Evolutionary conservation across 2,797 vertebrate genomes (phyloP), one percentile per base, ranked within the genome.

Genomic region (Cyprinodon diabolis): DNA sequence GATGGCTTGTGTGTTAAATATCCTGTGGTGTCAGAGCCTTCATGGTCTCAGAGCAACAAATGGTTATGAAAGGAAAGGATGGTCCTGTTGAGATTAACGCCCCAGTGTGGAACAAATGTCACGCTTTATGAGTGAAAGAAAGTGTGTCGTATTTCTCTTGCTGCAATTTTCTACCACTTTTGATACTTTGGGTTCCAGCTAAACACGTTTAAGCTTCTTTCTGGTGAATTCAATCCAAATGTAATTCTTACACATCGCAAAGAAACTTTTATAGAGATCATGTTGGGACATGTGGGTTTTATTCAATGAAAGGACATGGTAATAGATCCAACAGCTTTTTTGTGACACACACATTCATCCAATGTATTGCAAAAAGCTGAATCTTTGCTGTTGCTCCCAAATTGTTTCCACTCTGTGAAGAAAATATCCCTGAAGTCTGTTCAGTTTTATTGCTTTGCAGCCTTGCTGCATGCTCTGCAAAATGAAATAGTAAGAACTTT

Each of bases 381-480:
- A 57, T 60, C 30, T 71, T 62, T 85, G 65, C 79, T 65, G 71
- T 90, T 82, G 76, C 78, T 71, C 55, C 74, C 49, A 78, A 80
- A 87, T 48, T 69, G 78, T 67, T 71, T 84, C 73, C 62, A 14
- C 72, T 75, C 67, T 51, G 75, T 76, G 76, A 74, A 78, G 75
- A 86, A 83, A 85, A 75, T 66, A 63, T 86, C 83, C 81, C 75
- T 30, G 35, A 19, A 83, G 83, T 48, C 66, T 25, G 75, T 86
- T 85, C 86, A 84, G 76, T 87, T 86, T 84, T 84, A 90, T 84
- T 91, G 86, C 85, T 87, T 86, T 88, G 67, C 84, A 83, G 90
- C 86, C 85, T 77, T 86, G 90, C 87, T 87, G 77, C 85, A 85
- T 91, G 88, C 87, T 87, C 84, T 72, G 87, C 85, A 80, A 76